Base-by-base conservation (phyloP, 2,797 vertebrate genomes). In the Pelochelys cantorii region DNA sequence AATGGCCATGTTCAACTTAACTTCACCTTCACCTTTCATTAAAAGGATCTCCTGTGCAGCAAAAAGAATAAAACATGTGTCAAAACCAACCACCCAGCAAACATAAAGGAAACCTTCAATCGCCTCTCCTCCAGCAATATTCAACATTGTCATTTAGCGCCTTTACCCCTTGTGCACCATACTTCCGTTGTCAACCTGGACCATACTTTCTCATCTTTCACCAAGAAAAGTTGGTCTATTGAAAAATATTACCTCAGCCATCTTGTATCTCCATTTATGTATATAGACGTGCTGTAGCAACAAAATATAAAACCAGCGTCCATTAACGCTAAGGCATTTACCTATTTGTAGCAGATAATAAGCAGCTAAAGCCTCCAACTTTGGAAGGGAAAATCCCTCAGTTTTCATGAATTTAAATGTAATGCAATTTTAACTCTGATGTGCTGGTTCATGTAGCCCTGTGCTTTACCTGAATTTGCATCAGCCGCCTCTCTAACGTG, bases 11-110 rank as follows among this genome's bases (percentile, higher is more conserved):
- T 99, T 99, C 94, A 99, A 96, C 94, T 99, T 99, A 74, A 99
- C 99, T 87, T 99, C 99, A 7, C 99, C 99, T 37, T 99, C 99
- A 1, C 99, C 99, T 96, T 99, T 99, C 98, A 99, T 98, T 87
- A 99, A 97, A 83, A 99, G 97, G 92, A 99, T 99, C 65, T 99
- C 99, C 99, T 99, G 71, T 18, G 53, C 86, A 53, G 68, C 17
- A 91, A 95, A 95, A 94, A 54, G 53, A 25, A 81, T 48, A 77
- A 52, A 48, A 8, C 92, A 88, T 90, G 85, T 42, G 92, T 81
- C 52, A 94, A 86, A 62, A 82, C 18, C 34, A 91, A 52, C 5
- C 4, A 78, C 25, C 54, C 78, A 91, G 83, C n/a, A 91, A 56
- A 23, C 37, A 62, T 93, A 81, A 90, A 84, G 53, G 68, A 60